Base-by-base conservation (phyloP, 1,140 invertebrate species). In the Chironomus tepperi region DNA sequence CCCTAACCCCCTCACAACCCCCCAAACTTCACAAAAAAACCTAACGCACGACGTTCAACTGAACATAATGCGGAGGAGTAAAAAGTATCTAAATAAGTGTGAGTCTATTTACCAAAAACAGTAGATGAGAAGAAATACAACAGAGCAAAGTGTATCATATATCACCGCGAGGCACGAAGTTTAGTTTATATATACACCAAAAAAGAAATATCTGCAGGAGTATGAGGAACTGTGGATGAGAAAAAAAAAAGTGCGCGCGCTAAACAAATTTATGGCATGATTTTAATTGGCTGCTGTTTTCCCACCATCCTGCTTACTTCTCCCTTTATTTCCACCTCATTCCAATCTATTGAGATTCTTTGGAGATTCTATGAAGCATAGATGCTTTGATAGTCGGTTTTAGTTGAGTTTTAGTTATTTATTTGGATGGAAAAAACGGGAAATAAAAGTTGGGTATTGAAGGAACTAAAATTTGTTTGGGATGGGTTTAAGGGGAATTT, bases 251-350 rank as follows among this genome's bases (percentile, higher is more conserved):
- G 47, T 57, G 47, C 47, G 65, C 65, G 65, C 65, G 65, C 24
- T 34, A 70, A 21, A 70, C 0, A 70, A 34, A 70, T 70, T 70
- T 70, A 70, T 70, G 16, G 65, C 16, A 21, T 21, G 65, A 18
- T 19, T 19, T 70, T 70, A 21, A 70, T 70, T 70, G 65, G 65
- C 65, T 70, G 65, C 65, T 70, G 16, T 70, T 19, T 70, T 70
- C 16, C 47, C 47, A 57, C 47, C 47, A 12, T 57, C 47, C 12
- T 12, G 43, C n/a, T 57, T 57, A n/a, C 3, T 5, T 57, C n/a
- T 57, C n/a, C n/a, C 12, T 57, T 12, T 47, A 5, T 47, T 57
- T n/a, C 5, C 47, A n/a, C 47, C n/a, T 15, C n/a, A 57, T 47
- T 57, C n/a, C 47, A 12, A 57, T 34, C 24, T 34, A 34, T 34